phyloP scores from a whole-genome alignment of 2,888 invertebrate genomes.

The Himalopsyche anomala region DNA sequence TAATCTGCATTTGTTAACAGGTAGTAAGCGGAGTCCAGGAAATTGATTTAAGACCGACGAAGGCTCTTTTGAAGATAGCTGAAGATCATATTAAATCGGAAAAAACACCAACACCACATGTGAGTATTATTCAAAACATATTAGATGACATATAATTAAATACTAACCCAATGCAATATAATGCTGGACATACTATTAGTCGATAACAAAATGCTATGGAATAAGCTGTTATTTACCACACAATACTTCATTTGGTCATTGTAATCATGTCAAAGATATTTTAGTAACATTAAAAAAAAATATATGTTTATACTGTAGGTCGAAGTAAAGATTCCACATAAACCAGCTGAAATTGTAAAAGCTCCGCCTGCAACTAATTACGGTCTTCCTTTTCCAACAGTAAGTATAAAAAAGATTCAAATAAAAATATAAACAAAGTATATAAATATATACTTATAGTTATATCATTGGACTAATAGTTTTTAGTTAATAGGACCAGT shows the following conservation, averaged over 20 bases:
- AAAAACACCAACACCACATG: neutral
- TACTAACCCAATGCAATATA: too few relatives aligned
- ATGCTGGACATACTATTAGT: too few relatives aligned
- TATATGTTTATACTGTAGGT: neutral
- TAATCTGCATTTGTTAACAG: conserved; percentile 27
- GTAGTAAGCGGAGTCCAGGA: neutral
- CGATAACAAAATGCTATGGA: too few relatives aligned
- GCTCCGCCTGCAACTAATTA: conserved; percentile 52
- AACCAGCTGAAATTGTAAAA: neutral
- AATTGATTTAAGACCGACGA: conserved; percentile 52
- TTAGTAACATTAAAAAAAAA: too few relatives aligned
- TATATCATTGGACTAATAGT: too few relatives aligned
- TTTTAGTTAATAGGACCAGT: too few relatives aligned
- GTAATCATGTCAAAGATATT: too few relatives aligned
- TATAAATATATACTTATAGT: too few relatives aligned
- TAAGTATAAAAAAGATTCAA: conserved; percentile 41
- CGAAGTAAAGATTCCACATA: conserved; percentile 19
- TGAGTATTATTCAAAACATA: neutral
- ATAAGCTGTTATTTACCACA: too few relatives aligned
- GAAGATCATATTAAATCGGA: conserved; percentile 55
- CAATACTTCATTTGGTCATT: too few relatives aligned
- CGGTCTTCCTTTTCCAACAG: conserved; percentile 51
- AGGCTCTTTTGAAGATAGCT: conserved; percentile 60
- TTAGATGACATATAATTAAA: too few relatives aligned
- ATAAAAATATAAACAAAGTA: too few relatives aligned